Conservation (phyloP, 2,888 invertebrate species). For the Plebejus argus region DNA sequence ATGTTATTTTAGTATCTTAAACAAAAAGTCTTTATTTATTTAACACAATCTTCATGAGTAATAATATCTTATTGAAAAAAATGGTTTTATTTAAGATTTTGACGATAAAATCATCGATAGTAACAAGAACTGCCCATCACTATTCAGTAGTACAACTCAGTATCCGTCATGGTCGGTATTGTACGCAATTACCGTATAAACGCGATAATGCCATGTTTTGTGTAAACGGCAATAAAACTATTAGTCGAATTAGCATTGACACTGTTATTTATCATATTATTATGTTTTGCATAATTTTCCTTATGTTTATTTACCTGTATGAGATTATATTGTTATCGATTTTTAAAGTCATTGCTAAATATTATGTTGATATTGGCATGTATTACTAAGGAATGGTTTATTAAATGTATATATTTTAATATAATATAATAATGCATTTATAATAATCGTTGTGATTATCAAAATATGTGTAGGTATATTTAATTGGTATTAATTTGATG, state of each 20-base stretch:
- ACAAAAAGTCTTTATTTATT: too few species aligned
- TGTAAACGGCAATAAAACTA: constrained; percentile 25
- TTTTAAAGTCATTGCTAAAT: not conserved
- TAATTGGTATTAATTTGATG: not conserved
- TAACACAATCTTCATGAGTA: too few species aligned
- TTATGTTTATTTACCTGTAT: not conserved
- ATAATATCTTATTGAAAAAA: too few species aligned
- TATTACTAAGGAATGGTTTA: not conserved
- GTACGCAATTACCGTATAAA: constrained; percentile 65
- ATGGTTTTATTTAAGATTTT: too few species aligned
- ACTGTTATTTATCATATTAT: not conserved
- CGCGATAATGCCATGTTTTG: constrained; percentile 42
- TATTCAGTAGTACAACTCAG: not conserved
- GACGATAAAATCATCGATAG: not conserved
- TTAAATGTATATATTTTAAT: too few species aligned
- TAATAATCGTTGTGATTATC: not conserved
- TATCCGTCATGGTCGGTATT: constrained; percentile 60
- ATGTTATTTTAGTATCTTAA: too few species aligned
- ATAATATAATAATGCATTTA: not conserved
- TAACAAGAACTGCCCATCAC: not conserved
- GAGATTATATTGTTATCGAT: not conserved
- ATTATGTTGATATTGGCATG: not conserved
- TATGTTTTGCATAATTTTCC: not conserved
- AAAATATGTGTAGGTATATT: not conserved
- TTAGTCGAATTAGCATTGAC: not conserved